Base-by-base conservation (phyloP, 1,140 invertebrate species). In the Zophobas morio region DNA sequence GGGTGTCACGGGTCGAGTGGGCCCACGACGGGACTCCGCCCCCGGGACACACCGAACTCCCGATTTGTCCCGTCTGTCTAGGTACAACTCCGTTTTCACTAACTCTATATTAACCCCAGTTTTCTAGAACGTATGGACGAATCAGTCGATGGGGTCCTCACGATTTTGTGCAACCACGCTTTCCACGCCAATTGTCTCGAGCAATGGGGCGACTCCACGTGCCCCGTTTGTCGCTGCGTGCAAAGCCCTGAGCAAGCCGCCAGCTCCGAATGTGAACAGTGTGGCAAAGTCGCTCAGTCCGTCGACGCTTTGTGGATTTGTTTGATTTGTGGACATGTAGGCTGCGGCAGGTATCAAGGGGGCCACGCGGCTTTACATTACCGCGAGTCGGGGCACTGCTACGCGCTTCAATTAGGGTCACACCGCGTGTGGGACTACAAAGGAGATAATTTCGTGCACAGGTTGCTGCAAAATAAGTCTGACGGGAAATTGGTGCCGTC, bases 351-450 rank as follows among this genome's bases (percentile, higher is more conserved):
- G 6, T 86, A 85, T 74, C 83, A 84, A 74, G 84, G 84, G 6
- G 85, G 93, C 0, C 93, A 94, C 83, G 93, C 93, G 0, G 93
- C 92, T 0, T 91, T 92, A 78, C 99, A 99, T 88, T 99, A 98
- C 87, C 88, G 95, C 60, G 93, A 95, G 54, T 99, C 98, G 0
- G 95, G 97, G 79, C 99, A 99, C 85, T 99, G 97, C 47, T 99
- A 98, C 84, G 96, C 98, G 34, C 92, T 99, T 90, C 96, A 99
- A 85, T 86, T 99, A 40, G 97, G 96, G 0, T 98, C 96, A 54
- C 97, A 98, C 84, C 88, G 96, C 54, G 99, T 99, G 0, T 99
- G 99, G 99, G 99, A 99, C 86, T 99, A 99, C 87, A 96, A 94
- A 76, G 94, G 83, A 8, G 83, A 99, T 87, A 99, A 98, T 87